Evolutionary conservation across 2,797 vertebrate genomes (phyloP), one percentile per base, ranked within the genome.

Genomic region (Xiphorhynchus erythropygius): DNA sequence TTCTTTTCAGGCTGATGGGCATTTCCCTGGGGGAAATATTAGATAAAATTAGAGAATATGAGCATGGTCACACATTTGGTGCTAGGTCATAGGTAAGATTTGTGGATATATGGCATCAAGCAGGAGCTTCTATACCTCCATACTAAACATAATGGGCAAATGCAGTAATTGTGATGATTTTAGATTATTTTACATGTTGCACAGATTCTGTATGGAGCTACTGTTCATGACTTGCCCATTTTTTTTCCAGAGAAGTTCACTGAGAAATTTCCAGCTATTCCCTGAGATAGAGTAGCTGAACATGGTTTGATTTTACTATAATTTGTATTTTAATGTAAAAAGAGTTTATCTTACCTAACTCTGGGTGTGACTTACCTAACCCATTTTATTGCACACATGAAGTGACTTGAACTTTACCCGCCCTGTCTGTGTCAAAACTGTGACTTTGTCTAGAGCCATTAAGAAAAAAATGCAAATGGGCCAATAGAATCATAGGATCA

Each of bases 401-500:
- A 49, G 19, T 0, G 2, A 63, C 6, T 30, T 27, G 32, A 44
- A 2, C 9, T 7, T 33, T 57, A 37, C 14, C 37, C 8, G 59
- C 9, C 30, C 11, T 47, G 39, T 2, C 10, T 25, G 15, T 3
- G 9, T 32, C 76, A 71, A 27, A 44, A 4, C 39, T 59, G 8
- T 39, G 32, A 18, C 18, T 53, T 62, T 50, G 21, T 63, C 73
- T 74, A 44, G 24, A 47, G 37, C 4, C 27, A 13, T 13, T 27
- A 47, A 64, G 28, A 55, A 93, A 88, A 87, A 84, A 52, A 14
- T 3, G 3, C 16, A 41, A 52, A 18, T 46, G 47, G 30, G 1
- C 53, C 46, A 30, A 41, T 5, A 41, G 39, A 77, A 57, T 32
- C 25, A 46, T 3, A 41, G 10, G 7, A 59, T 53, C 46, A n/a